A percentile compares a stretch with the other conserved stretches of the same genome.
Evolutionary conservation across 2,113 vertebrate species (phyloP).

Genomic region (Amazona guildingii): DNA sequence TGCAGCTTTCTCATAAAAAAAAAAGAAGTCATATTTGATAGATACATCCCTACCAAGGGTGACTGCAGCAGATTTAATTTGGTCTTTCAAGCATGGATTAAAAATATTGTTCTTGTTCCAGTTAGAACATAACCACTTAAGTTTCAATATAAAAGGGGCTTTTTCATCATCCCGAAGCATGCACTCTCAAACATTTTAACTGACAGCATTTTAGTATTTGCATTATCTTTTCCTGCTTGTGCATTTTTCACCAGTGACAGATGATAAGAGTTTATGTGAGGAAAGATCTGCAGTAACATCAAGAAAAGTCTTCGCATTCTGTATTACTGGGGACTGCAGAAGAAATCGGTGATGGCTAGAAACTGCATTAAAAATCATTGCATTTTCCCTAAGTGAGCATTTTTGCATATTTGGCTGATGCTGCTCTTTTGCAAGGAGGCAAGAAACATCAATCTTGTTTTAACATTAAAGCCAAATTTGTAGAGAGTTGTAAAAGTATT

Average conservation of each 20-base stretch:
- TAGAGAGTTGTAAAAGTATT: not conserved
- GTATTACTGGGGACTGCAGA: not conserved
- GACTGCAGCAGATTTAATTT: slow-evolving; percentile 64
- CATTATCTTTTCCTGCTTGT: slow-evolving; percentile 52
- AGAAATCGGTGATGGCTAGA: not conserved
- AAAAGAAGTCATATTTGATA: slow-evolving; percentile 8
- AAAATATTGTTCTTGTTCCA: slow-evolving; percentile 66
- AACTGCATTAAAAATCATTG: not conserved
- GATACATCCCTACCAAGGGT: slow-evolving; percentile 28
- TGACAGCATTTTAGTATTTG: slow-evolving; percentile 55
- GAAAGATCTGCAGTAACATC: not conserved
- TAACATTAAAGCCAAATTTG: not conserved
- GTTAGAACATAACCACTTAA: slow-evolving; percentile 57
- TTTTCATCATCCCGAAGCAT: slow-evolving; percentile 42
- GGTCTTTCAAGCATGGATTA: slow-evolving; percentile 67
- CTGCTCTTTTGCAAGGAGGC: not conserved
- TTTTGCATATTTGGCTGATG: not conserved
- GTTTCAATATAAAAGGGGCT: slow-evolving; percentile 47
- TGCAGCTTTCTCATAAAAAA: not conserved
- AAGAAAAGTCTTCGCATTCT: not conserved
- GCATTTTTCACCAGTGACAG: slow-evolving; percentile 45
- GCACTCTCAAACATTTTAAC: slow-evolving; percentile 24
- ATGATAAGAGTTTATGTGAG: slow-evolving; percentile 38
- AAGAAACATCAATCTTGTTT: not conserved
- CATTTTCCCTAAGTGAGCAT: not conserved